Evolutionary conservation across 2,888 invertebrate species (phyloP), one percentile per base, ranked within the genome.

Genomic region (Drosophila cognata): DNA sequence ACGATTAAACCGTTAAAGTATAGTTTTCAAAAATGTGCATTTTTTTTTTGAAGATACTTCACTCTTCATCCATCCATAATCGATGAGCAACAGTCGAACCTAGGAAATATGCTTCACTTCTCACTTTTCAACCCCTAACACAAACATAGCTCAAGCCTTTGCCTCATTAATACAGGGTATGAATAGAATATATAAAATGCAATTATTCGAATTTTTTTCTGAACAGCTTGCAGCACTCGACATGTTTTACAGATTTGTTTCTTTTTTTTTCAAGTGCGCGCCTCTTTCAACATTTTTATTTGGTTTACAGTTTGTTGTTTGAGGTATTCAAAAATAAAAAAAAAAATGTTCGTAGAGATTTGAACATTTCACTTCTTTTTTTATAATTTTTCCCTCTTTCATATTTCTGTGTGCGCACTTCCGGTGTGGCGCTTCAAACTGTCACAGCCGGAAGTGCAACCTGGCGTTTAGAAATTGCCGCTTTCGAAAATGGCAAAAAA

Each of bases 391-490:
- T 16, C 13, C 21, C n/a, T 63, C 29, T n/a, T 38, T 28, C 57
- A 68, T 73, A 77, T 52, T 68, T 62, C 43, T 65, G 74, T 72
- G 78, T 71, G 63, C 77, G 88, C 73, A 71, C 76, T 72, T 88
- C 88, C 85, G 87, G 85, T 57, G 77, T 88, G 88, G 77, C 77
- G 83, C 88, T 74, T 79, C 66, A 71, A 82, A 79, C 78, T 88
- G 90, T 88, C 86, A 70, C 79, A 83, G 70, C 82, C 90, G 87
- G 87, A 88, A 88, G 77, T 90, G 87, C 87, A 87, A 86, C 86
- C 89, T 90, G 89, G 87, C 90, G 66, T 77, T 88, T 85, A 36
- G 35, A 36, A 62, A 59, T 70, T 53, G 58, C 41, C 58, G 57
- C 71, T 83, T 76, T 71, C 75, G 62, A 74, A 75, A 64, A 78